phyloP scores from a whole-genome alignment of 1,140 invertebrate species.

The Drosophila arawakana region DNA sequence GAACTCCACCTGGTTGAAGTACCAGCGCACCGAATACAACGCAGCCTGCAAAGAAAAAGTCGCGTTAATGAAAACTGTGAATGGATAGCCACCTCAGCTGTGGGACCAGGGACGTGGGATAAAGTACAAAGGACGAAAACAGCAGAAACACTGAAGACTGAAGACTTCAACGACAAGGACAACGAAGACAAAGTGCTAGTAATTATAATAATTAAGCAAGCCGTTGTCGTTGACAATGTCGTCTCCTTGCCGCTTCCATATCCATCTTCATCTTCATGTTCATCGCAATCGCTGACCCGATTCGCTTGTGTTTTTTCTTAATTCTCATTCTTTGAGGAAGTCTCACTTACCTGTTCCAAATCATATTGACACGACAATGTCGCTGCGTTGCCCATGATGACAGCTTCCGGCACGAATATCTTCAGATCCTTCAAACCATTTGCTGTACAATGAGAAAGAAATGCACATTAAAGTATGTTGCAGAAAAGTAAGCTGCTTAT shows the following conservation, averaged over 20 bases:
- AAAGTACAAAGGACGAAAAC: too few species aligned
- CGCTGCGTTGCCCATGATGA: slow-evolving; percentile 89
- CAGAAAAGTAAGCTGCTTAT: slow-evolving; percentile 53
- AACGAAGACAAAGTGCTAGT: slow-evolving; percentile 75
- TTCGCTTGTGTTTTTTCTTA: slow-evolving; percentile 10
- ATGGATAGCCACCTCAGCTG: slow-evolving; percentile 34
- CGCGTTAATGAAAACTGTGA: slow-evolving; percentile 64
- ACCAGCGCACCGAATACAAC: slow-evolving; percentile 94
- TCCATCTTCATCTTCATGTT: not conserved
- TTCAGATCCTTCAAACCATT: slow-evolving; percentile 88
- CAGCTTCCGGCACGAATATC: slow-evolving; percentile 90
- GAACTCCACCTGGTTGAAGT: slow-evolving; percentile 91
- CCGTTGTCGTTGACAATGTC: slow-evolving; percentile 55
- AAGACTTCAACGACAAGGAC: slow-evolving; percentile 28
- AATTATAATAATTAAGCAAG: slow-evolving; percentile 81
- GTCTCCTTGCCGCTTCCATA: slow-evolving; percentile 17
- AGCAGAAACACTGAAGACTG: not conserved
- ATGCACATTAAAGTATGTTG: slow-evolving; percentile 42
- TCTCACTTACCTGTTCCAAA: slow-evolving; percentile 87
- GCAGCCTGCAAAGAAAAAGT: slow-evolving; percentile 84
- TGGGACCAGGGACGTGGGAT: not conserved
- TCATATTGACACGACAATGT: slow-evolving; percentile 92
- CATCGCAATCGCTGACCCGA: too few species aligned
- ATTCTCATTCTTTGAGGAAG: slow-evolving; percentile 38
- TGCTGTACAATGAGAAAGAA: slow-evolving; percentile 42